phyloP scores from a whole-genome alignment of 2,888 invertebrate genomes.

The Drosophila hamatofila region DNA sequence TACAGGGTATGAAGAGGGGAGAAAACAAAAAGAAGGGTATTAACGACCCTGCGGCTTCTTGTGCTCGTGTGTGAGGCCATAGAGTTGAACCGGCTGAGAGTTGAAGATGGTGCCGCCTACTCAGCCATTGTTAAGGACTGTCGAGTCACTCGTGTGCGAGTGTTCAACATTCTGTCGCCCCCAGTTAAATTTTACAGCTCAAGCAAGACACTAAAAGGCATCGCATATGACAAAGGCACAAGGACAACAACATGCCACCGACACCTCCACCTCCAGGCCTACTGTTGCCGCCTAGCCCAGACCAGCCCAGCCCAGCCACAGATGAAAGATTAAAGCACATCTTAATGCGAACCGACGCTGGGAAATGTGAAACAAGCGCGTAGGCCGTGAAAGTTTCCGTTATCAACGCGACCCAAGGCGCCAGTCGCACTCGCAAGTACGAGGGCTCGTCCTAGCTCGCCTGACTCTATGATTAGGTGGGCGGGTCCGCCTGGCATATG shows the following conservation, averaged over 20 bases:
- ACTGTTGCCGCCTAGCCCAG: not conserved
- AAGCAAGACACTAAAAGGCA: conserved; percentile 67
- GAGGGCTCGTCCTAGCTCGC: conserved; percentile 4
- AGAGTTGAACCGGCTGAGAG: conserved; percentile 42
- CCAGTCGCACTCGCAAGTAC: conserved; percentile 29
- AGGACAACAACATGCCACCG: conserved; percentile 35
- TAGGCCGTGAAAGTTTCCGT: conserved; percentile 57
- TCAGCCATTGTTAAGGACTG: conserved; percentile 26
- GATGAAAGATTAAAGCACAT: conserved; percentile 68
- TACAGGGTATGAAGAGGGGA: conserved; percentile 33
- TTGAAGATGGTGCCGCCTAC: conserved; percentile 37
- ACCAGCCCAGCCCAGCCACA: conserved; percentile 17
- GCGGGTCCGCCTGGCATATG: conserved; percentile 26
- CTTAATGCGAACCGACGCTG: conserved; percentile 62
- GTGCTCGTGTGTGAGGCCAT: conserved; percentile 31
- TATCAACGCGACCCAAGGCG: conserved; percentile 63
- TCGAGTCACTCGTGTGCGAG: conserved; percentile 36
- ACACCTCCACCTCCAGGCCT: not conserved
- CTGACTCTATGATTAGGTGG: conserved; percentile 24
- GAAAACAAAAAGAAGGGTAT: conserved; percentile 50
- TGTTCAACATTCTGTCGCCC: conserved; percentile 64
- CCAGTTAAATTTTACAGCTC: conserved; percentile 70
- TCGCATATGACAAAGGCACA: conserved; percentile 57
- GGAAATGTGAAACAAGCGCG: conserved; percentile 45
- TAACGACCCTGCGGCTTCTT: conserved; percentile 53